Conservation (phyloP, 2,888 invertebrate species). For the Ecliptopera silaceata region DNA sequence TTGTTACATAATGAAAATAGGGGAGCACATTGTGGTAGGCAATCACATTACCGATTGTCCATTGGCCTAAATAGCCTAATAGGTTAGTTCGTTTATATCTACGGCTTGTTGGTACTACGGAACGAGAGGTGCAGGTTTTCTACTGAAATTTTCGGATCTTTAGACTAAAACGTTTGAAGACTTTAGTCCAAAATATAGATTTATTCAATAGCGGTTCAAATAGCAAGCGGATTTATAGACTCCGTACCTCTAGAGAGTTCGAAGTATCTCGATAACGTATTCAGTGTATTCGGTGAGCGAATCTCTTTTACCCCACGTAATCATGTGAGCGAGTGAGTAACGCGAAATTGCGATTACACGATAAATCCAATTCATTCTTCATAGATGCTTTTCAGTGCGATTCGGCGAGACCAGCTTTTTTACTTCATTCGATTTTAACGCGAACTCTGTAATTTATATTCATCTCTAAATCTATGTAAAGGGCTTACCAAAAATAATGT, state of each 20-base stretch:
- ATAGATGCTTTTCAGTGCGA: slow-evolving; percentile 45
- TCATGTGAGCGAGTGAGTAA: slow-evolving; percentile 57
- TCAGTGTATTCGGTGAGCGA: slow-evolving; percentile 57
- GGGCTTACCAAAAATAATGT: no score
- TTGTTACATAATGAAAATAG: no score
- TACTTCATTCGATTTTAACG: slow-evolving; percentile 48
- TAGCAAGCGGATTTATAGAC: not conserved
- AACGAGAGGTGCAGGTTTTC: no score
- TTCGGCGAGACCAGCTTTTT: slow-evolving; percentile 48
- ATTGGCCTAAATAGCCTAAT: no score
- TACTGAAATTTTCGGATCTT: no score
- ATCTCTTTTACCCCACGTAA: slow-evolving; percentile 57
- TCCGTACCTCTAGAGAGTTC: slow-evolving; percentile 15
- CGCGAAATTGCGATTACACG: slow-evolving; percentile 65
- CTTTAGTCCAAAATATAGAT: not conserved
- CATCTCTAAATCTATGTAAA: not conserved
- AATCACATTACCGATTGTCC: no score
- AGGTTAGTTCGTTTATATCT: no score
- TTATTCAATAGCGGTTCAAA: slow-evolving; percentile 15
- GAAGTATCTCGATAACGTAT: slow-evolving; percentile 51
- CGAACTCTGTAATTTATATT: slow-evolving; percentile 26
- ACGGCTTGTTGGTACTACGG: no score
- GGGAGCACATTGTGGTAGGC: no score
- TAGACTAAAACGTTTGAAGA: not conserved
- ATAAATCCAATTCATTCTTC: slow-evolving; percentile 67